These are phyloP conservation scores for Dolichopus griseipennis DNA, from an alignment of 2,888 invertebrate genomes.

Conservation along the genomic window DNA sequence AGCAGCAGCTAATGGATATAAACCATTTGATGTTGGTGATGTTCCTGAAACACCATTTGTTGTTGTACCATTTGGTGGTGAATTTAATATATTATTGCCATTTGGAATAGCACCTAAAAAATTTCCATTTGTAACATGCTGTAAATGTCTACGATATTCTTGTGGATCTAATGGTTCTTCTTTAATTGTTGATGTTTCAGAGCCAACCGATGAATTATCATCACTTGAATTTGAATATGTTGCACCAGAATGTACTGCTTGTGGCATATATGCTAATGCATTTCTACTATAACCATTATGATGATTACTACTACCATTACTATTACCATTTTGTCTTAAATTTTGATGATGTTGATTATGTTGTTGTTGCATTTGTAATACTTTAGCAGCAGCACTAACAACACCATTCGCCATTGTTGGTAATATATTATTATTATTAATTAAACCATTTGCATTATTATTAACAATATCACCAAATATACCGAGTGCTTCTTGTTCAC, in stretches of 20 bases:
- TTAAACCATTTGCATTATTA: slow-evolving; percentile 33
- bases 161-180: slow-evolving; percentile 79
- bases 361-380: slow-evolving; percentile 37
- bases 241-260: slow-evolving; percentile 66
- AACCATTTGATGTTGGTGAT: slow-evolving; percentile 23
- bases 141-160: slow-evolving; percentile 60
- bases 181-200: slow-evolving; percentile 66
- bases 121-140: slow-evolving; percentile 41
- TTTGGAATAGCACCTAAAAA: slow-evolving; percentile 37
- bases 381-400: slow-evolving; percentile 41
- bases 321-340: slow-evolving; percentile 24
- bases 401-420: slow-evolving; percentile 40
- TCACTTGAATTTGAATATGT: slow-evolving; percentile 48
- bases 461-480: slow-evolving; percentile 77
- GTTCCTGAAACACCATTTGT: slow-evolving; percentile 37
- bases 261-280: slow-evolving; percentile 83
- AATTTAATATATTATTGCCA: slow-evolving; percentile 32
- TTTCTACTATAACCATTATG: slow-evolving; percentile 51
- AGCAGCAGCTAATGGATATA: slow-evolving; percentile 35
- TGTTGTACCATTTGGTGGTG: slow-evolving; percentile 27
- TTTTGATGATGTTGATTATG: slow-evolving; percentile 39
- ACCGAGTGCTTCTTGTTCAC: slow-evolving; percentile 64
- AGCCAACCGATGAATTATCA: slow-evolving; percentile 52
- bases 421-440: slow-evolving; percentile 31
- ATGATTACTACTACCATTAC: slow-evolving; percentile 40